Conservation (phyloP, 2,888 invertebrate species). For the Stenolophus ochropezus region DNA sequence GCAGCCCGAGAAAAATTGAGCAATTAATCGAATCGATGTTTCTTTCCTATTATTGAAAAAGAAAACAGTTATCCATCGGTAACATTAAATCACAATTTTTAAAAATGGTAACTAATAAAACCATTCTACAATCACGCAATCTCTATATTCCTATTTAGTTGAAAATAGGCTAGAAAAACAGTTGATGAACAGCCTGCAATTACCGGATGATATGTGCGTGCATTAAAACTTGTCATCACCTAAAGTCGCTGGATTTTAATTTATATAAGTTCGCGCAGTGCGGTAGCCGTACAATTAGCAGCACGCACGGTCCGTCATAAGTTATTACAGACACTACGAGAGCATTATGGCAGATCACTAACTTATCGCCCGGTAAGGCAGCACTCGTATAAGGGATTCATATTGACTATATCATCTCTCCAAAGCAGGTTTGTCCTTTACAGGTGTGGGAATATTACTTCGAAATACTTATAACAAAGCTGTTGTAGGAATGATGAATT, state of each 20-base stretch:
- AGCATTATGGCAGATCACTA: background rate
- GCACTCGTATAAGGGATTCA: background rate
- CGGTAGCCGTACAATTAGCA: slow-evolving; percentile 50
- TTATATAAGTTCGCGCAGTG: slow-evolving; percentile 32
- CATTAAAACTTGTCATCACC: slow-evolving; percentile 52
- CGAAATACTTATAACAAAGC: too few relatives aligned
- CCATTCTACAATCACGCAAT: slow-evolving; percentile 3
- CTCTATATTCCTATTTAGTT: slow-evolving; percentile 11
- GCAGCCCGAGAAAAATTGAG: background rate
- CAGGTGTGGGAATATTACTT: slow-evolving; percentile 12
- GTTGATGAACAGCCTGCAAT: slow-evolving; percentile 28
- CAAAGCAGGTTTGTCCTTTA: slow-evolving; percentile 13
- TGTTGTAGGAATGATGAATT: background rate
- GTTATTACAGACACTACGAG: slow-evolving; percentile 42
- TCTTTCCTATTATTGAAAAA: background rate
- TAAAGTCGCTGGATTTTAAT: slow-evolving; percentile 37
- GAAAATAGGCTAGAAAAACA: slow-evolving; percentile 33
- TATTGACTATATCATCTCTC: background rate
- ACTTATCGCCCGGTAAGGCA: slow-evolving; percentile 13
- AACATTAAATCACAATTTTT: background rate
- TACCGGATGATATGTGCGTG: slow-evolving; percentile 43
- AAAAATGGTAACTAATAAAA: slow-evolving; percentile 28
- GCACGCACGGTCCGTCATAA: slow-evolving; percentile 54
- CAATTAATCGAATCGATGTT: background rate
- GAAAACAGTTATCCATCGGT: background rate